phyloP scores from a whole-genome alignment of 2,888 invertebrate species.

The Apoda limacodes region DNA sequence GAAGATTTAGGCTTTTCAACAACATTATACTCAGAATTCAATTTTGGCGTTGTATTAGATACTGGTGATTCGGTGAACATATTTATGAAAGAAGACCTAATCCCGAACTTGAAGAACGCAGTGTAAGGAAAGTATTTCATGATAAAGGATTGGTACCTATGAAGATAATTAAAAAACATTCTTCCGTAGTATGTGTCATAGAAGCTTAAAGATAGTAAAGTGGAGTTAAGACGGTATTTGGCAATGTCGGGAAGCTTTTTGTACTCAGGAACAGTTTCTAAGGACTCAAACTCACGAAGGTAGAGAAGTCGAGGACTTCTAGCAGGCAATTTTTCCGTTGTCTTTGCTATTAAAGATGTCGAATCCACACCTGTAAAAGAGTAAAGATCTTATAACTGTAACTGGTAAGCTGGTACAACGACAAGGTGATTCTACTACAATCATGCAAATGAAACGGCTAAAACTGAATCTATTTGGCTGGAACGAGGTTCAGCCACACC shows the following conservation, averaged over 20 bases:
- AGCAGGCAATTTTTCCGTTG: constrained; percentile 20
- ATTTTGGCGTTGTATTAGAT: constrained; percentile 18
- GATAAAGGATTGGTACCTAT: constrained; percentile 62
- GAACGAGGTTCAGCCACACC: too few species aligned
- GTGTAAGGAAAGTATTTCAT: constrained; percentile 71
- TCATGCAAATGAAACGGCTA: too few species aligned
- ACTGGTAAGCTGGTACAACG: too few species aligned
- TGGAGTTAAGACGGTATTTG: constrained; percentile 21
- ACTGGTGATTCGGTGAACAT: constrained; percentile 34
- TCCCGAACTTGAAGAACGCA: constrained; percentile 70
- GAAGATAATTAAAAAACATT: constrained; percentile 65
- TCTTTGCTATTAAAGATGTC: constrained; percentile 17
- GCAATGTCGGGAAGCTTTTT: constrained; percentile 24
- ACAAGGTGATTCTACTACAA: too few species aligned
- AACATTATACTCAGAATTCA: constrained; percentile 20
- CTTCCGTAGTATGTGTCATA: constrained; percentile 57
- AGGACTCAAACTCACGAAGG: constrained; percentile 31
- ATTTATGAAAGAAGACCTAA: constrained; percentile 57
- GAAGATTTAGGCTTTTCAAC: neutral
- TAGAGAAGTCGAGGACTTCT: constrained; percentile 22
- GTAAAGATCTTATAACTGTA: too few species aligned
- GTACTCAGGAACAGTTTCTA: constrained; percentile 39
- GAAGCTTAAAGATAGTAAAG: constrained; percentile 19
- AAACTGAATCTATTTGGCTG: too few species aligned
- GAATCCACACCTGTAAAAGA: constrained; percentile 24